Conservation (phyloP, 2,797 vertebrate genomes). For the Synanceia verrucosa region DNA sequence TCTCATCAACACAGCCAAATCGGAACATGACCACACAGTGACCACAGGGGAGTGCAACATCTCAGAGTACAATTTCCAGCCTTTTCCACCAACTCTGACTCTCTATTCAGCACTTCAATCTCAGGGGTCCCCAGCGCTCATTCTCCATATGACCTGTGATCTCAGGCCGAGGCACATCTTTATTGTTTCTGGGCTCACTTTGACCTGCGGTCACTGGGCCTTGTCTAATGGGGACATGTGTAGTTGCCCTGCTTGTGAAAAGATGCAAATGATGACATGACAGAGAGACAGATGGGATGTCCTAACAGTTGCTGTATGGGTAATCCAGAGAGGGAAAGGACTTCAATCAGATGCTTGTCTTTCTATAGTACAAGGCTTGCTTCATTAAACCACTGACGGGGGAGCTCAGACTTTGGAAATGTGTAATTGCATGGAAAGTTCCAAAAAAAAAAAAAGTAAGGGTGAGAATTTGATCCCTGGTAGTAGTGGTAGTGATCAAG, state of each 20-base stretch:
- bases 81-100: constrained; percentile 40
- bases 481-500: constrained; percentile 11
- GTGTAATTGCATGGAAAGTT: constrained; percentile 46
- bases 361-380: constrained; percentile 27
- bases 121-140: constrained; percentile 34
- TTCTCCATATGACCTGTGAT: constrained; percentile 57
- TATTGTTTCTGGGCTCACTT: constrained; percentile 48
- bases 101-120: constrained; percentile 46
- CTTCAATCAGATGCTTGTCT: constrained; percentile 54
- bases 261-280: constrained; percentile 57
- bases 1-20: constrained; percentile 35
- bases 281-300: constrained; percentile 38
- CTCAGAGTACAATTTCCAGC: constrained; percentile 49
- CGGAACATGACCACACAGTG: constrained; percentile 44
- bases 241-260: constrained; percentile 57
- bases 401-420: constrained; percentile 34
- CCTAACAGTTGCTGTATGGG: constrained; percentile 27
- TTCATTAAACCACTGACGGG: constrained; percentile 32
- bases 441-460: background rate
- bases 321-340: constrained; percentile 26
- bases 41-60: constrained; percentile 36
- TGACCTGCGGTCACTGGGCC: constrained; percentile 62
- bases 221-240: constrained; percentile 65
- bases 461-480: constrained; percentile 13
- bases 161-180: constrained; percentile 59